Evolutionary conservation across 2,797 vertebrate genomes (phyloP).

Genomic region (Premnoplex brunnescens): DNA sequence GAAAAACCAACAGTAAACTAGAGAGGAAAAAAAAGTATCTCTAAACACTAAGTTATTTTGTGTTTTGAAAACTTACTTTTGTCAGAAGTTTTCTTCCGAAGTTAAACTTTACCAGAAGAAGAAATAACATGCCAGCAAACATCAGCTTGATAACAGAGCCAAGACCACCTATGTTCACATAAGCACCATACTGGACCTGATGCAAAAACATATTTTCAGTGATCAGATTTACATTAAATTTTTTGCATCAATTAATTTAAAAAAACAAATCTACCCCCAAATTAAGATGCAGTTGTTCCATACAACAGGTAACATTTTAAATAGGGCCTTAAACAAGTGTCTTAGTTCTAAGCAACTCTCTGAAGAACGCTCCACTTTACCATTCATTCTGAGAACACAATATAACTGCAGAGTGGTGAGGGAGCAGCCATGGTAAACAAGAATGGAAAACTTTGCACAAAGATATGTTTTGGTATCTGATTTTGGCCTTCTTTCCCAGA

Average conservation of each 20-base stretch:
- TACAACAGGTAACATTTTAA: neutral
- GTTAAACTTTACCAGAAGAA: conserved; percentile 87
- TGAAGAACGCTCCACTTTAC: neutral
- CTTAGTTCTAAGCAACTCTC: neutral
- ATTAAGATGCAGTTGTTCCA: neutral
- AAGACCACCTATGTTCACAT: conserved; percentile 84
- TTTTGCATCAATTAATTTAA: neutral
- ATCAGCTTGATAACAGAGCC: conserved; percentile 85
- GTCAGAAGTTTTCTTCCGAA: conserved; percentile 90
- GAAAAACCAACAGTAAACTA: neutral
- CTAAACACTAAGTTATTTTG: neutral
- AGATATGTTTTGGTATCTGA: neutral
- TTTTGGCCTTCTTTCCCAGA: neutral
- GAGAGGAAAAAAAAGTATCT: neutral
- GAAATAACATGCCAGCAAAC: conserved; percentile 90
- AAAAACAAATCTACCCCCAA: neutral
- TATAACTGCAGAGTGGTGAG: neutral
- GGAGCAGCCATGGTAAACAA: neutral
- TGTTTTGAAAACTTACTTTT: conserved; percentile 81
- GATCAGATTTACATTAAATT: neutral
- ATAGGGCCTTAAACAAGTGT: neutral
- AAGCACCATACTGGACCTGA: conserved; percentile 92
- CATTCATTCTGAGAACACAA: neutral
- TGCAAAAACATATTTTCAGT: neutral
- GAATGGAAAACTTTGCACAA: neutral